phyloP scores from a whole-genome alignment of 2,888 invertebrate genomes.

The Callinectes sapidus region DNA sequence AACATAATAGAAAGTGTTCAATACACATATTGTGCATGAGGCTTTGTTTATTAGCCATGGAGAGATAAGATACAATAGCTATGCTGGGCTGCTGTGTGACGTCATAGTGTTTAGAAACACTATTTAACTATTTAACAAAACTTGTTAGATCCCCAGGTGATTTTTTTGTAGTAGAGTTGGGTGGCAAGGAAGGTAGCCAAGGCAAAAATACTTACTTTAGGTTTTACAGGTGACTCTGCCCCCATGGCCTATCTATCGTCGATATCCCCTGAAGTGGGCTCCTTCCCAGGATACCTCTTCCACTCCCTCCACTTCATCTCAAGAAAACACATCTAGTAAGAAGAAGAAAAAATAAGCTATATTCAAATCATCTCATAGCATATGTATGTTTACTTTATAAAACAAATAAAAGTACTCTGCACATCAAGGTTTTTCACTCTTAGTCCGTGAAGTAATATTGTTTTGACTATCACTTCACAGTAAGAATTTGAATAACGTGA shows the following conservation, averaged over 20 bases:
- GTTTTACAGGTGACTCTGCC: conserved; percentile 59
- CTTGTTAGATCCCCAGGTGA: too few species aligned
- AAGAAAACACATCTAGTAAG: conserved; percentile 15
- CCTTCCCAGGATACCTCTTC: conserved; percentile 37
- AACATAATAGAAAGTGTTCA: too few species aligned
- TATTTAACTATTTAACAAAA: too few species aligned
- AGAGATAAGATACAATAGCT: too few species aligned
- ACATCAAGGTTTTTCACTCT: not conserved
- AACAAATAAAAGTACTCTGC: not conserved
- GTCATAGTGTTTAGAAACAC: too few species aligned
- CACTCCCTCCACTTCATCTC: not conserved
- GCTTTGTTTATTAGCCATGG: too few species aligned
- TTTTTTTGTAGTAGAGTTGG: too few species aligned
- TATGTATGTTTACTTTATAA: not conserved
- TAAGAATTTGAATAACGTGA: too few species aligned
- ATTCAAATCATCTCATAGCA: not conserved
- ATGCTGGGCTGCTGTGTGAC: too few species aligned
- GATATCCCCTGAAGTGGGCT: conserved; percentile 61
- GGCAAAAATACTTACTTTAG: not conserved
- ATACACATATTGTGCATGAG: too few species aligned
- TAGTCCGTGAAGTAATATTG: not conserved
- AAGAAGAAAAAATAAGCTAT: conserved; percentile 49
- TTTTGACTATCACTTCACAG: too few species aligned
- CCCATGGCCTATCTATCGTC: conserved; percentile 66
- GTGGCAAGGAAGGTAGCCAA: too few species aligned